Conservation (phyloP, 1,140 invertebrate genomes). For the Diuraphis noxia region DNA sequence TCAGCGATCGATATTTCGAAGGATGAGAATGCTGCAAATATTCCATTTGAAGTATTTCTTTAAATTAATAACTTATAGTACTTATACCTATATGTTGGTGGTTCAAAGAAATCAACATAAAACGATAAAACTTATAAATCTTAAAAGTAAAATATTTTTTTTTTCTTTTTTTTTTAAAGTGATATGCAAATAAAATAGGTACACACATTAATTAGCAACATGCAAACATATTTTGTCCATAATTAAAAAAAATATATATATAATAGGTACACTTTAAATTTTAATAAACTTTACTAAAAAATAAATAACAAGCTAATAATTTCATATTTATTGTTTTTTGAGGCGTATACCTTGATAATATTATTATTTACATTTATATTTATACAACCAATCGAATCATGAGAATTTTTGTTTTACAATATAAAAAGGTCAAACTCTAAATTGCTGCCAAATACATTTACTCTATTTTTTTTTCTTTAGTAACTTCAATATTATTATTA, state of each 20-base stretch:
- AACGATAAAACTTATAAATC: background rate
- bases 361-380: no score
- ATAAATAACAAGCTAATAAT: background rate
- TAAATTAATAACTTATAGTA: no score
- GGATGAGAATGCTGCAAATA: background rate
- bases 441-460: background rate
- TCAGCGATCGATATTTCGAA: background rate
- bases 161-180: no score
- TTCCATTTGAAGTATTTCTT: background rate
- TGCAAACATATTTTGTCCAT: background rate
- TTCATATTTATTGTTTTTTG: background rate
- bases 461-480: background rate
- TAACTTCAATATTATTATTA: background rate
- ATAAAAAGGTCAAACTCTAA: background rate
- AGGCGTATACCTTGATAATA: background rate
- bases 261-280: no score
- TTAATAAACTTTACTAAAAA: background rate
- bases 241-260: background rate
- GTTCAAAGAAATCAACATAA: background rate
- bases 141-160: background rate
- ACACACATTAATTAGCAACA: background rate
- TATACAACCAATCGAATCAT: background rate
- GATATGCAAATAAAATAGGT: no score
- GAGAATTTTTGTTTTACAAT: background rate
- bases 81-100: background rate